phyloP scores from a whole-genome alignment of 2,113 vertebrate genomes.

The Pygathrix nemaeus region DNA sequence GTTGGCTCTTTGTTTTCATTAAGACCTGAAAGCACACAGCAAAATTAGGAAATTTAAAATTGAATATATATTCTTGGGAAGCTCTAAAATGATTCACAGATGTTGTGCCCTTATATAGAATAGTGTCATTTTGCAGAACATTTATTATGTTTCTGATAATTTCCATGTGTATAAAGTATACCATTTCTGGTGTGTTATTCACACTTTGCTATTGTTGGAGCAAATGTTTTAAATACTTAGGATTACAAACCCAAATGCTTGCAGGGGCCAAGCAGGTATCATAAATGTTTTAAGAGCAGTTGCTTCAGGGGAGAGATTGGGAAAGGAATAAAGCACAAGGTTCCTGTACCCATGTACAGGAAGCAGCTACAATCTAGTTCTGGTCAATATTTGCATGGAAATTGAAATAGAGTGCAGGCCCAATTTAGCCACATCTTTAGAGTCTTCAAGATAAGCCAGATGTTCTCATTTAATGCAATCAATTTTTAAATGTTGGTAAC shows the following conservation, averaged over 20 bases:
- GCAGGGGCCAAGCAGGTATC: background rate
- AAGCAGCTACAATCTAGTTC: background rate
- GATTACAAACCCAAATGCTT: background rate
- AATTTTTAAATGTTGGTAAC: background rate
- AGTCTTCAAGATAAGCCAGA: background rate
- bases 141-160: background rate
- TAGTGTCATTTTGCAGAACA: background rate
- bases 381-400: background rate
- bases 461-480: background rate
- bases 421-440: background rate
- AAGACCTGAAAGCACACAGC: background rate
- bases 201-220: background rate
- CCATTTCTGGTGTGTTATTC: background rate
- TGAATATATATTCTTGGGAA: background rate
- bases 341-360: background rate
- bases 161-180: background rate
- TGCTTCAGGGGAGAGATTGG: rapidly evolving
- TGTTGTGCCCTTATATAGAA: background rate
- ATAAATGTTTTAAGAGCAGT: background rate
- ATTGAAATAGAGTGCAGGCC: background rate
- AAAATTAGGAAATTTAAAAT: background rate
- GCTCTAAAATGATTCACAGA: background rate
- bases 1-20: background rate
- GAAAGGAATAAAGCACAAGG: background rate
- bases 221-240: background rate